Evolutionary conservation across 37 sponge, comb jelly and placozoan species (phyloP), one percentile per base, ranked within the genome.

Genomic region (Eunapius fragilis): DNA sequence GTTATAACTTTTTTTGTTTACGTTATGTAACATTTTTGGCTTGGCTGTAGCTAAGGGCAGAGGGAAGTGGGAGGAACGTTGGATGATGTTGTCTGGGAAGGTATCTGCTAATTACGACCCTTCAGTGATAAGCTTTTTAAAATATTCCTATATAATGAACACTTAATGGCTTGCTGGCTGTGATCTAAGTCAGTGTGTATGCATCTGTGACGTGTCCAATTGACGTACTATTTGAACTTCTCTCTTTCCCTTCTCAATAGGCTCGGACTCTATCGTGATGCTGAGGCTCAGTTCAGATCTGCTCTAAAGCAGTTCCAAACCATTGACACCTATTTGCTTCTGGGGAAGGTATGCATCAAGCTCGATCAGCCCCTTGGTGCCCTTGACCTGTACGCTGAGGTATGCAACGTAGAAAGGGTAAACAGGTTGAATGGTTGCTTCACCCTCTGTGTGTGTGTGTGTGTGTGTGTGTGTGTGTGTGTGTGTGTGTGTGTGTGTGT

Each of bases 291-390:
- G 93, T 94, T 96, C 78, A 84, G 87, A 31, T 97, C 99, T 0
- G 84, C 96, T 28, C 93, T 94, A 32, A 92, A 89, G 67, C 89
- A 91, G 69, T 90, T 94, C 33, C 84, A 92, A 31, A 92, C 91
- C 6, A 49, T 99, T 13, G 99, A 99, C 77, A 91, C 86, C 85
- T 97, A 84, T 80, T 89, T 99, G 36, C 90, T 85, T 80, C 87
- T 99, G 2, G 91, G 94, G 37, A 99, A 99, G 87, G 96, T 99
- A 26, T 97, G 95, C 49, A 76, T 92, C 37, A 92, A 89, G 31
- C 72, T 99, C 58, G 99, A 99, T 75, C 98, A 99, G 80, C 99
- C 99, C 5, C 78, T 92, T 28, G 88, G 89, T 69, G 99, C 99
- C 26, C 80, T 99, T 38, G 95, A 99, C 48, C 70, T 45, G 67